Evolutionary conservation across 2,888 invertebrate species (phyloP).

Genomic region (Ommatoiulus sabulosus): DNA sequence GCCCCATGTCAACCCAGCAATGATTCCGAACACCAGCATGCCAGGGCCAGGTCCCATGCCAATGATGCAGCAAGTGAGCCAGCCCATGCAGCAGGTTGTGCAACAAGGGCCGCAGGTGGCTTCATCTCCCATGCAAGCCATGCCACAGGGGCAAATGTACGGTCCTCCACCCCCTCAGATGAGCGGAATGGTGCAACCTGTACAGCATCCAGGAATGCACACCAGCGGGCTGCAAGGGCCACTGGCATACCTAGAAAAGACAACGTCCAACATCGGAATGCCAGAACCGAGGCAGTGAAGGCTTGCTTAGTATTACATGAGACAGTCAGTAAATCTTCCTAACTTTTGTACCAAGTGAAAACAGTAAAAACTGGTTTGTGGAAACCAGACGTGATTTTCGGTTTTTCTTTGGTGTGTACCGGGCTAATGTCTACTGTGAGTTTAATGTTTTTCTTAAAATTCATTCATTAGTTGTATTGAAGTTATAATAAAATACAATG

Average conservation of each 20-base stretch:
- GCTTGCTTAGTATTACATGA: neutral
- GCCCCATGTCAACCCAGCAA: neutral
- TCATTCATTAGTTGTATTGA: too few species aligned
- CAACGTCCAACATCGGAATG: constrained; percentile 90
- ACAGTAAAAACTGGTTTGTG: too few species aligned
- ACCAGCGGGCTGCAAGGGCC: constrained; percentile 80
- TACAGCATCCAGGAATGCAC: constrained; percentile 63
- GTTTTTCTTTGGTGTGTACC: too few species aligned
- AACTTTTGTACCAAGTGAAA: too few species aligned
- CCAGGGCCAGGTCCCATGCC: constrained; percentile 23
- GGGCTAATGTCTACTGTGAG: too few species aligned
- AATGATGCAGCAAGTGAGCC: constrained; percentile 51
- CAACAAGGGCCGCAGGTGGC: neutral
- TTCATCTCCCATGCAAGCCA: constrained; percentile 16
- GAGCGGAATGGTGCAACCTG: constrained; percentile 11
- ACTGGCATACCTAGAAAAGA: constrained; percentile 87
- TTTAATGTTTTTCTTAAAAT: too few species aligned
- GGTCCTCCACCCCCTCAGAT: constrained; percentile 52
- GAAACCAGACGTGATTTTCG: too few species aligned
- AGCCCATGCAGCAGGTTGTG: neutral
- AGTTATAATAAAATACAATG: too few species aligned
- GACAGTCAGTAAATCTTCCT: too few species aligned
- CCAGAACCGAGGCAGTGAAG: constrained; percentile 71
- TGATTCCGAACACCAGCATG: neutral
- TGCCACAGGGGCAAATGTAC: constrained; percentile 56